Evolutionary conservation across 2,888 invertebrate genomes (phyloP).

Genomic region (Himalopsyche japonica): DNA sequence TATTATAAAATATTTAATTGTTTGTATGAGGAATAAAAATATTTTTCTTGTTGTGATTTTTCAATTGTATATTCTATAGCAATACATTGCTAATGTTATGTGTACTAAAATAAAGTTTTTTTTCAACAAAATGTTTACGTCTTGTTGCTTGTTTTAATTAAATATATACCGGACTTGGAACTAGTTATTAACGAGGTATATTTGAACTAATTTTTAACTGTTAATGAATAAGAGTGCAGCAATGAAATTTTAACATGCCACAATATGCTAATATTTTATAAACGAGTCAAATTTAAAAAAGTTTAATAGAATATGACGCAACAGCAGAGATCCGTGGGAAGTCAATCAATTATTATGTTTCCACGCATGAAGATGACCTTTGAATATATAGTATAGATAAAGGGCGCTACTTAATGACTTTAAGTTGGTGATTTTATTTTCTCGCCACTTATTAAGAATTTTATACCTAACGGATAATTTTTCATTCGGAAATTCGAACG

Average conservation of each 20-base stretch:
- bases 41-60: too few species aligned
- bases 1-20: too few species aligned
- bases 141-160: too few species aligned
- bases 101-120: too few species aligned
- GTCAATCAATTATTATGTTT: not conserved
- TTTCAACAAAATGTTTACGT: too few species aligned
- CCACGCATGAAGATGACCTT: not conserved
- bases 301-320: not conserved
- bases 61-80: too few species aligned
- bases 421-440: too few species aligned
- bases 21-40: too few species aligned
- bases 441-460: too few species aligned
- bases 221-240: not conserved
- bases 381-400: not conserved
- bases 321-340: not conserved
- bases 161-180: not conserved
- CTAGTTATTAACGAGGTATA: not conserved
- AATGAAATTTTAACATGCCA: not conserved
- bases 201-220: not conserved
- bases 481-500: too few species aligned
- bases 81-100: too few species aligned
- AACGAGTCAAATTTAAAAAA: not conserved
- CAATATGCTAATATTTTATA: not conserved
- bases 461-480: too few species aligned
- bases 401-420: not conserved